Percentiles rank a stretch among this genome's conserved stretches.
Conservation (phyloP, 2,888 invertebrate species). For the Lottia gigantea region DNA sequence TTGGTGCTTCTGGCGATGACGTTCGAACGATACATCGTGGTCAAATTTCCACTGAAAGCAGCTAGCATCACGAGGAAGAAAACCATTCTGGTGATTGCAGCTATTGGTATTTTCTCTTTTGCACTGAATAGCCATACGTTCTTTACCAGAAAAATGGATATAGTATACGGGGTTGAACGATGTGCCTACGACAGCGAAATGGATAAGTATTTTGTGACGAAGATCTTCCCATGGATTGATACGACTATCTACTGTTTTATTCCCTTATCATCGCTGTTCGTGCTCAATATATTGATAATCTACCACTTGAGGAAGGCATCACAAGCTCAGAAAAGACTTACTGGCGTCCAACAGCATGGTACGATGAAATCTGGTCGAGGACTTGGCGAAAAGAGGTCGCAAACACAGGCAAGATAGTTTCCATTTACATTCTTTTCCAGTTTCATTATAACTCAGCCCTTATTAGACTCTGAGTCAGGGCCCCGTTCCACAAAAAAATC, state of each 20-base stretch:
- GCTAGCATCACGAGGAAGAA: constrained; percentile 15
- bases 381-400: background rate
- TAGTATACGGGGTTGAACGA: background rate
- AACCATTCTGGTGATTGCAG: constrained; percentile 18
- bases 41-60: constrained; percentile 27
- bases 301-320: constrained; percentile 16
- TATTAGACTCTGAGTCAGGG: too few species aligned
- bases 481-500: too few species aligned
- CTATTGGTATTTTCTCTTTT: constrained; percentile 15
- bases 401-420: background rate
- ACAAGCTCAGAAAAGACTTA: constrained; percentile 20
- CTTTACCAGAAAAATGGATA: constrained; percentile 21
- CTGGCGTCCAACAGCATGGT: background rate
- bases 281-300: constrained; percentile 30
- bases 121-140: constrained; percentile 26
- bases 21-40: constrained; percentile 29
- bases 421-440: too few species aligned
- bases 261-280: constrained; percentile 24
- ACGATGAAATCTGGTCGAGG: background rate
- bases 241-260: constrained; percentile 31
- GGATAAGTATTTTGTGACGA: constrained; percentile 23
- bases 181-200: constrained; percentile 18
- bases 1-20: constrained; percentile 30
- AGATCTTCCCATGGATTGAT: constrained; percentile 33
- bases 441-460: too few species aligned